Percentiles rank a stretch among this genome's conserved stretches.
These are phyloP conservation scores for Chaetodon auriga DNA, from an alignment of 2,113 vertebrate genomes.

Conservation along the genomic window DNA sequence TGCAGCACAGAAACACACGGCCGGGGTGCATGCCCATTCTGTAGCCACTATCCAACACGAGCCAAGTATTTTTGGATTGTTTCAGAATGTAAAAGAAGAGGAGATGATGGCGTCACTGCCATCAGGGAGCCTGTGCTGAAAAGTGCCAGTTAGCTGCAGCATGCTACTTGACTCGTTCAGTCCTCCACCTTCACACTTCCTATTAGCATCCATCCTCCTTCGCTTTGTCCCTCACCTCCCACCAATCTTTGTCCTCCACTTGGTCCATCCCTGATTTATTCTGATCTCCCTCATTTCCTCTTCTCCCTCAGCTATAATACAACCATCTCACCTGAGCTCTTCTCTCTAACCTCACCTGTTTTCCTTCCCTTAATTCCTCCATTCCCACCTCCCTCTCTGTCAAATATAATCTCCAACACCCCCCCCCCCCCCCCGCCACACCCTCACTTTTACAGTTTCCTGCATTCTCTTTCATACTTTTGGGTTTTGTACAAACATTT, in stretches of 20 bases:
- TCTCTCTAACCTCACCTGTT: conserved; percentile 11
- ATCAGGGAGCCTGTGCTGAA: neutral
- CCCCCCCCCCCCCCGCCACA: neutral
- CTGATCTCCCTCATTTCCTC: conserved; percentile 33
- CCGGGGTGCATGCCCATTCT: too few species aligned
- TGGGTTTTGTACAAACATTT: neutral
- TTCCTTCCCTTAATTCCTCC: conserved; percentile 38
- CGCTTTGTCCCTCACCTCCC: conserved; percentile 52
- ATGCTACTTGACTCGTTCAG: neutral
- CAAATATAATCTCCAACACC: conserved; percentile 37
- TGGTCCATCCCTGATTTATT: conserved; percentile 46
- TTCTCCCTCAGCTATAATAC: conserved; percentile 15
- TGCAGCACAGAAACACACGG: neutral
- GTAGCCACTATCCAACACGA: neutral
- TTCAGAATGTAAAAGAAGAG: neutral
- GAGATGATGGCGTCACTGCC: too few species aligned
- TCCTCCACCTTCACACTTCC: conserved; percentile 10
- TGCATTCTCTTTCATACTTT: neutral
- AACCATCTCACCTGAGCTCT: conserved; percentile 46
- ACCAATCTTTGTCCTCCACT: conserved; percentile 38
- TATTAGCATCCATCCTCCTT: conserved; percentile 38
- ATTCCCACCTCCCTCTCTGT: conserved; percentile 24
- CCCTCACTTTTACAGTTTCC: neutral
- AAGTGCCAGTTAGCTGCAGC: neutral
- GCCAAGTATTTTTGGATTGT: conserved; percentile 1